Evolutionary conservation across 2,888 invertebrate genomes (phyloP), one percentile per base, ranked within the genome.

Genomic region (Troglohyphantes excavatus): DNA sequence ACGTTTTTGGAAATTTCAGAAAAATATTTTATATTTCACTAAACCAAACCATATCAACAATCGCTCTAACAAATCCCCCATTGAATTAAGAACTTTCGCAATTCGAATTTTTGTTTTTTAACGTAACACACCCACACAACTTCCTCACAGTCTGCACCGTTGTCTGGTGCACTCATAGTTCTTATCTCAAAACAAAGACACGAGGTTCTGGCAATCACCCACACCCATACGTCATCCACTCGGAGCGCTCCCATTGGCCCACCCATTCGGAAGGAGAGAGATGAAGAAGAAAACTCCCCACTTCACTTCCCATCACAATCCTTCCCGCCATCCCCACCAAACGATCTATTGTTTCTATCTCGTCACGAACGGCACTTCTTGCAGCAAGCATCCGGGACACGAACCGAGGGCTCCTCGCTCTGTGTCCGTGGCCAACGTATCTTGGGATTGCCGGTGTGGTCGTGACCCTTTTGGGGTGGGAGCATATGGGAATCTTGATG

Each of bases 291-390:
- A 53, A 53, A 23, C 29, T 59, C 53, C 17, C 75, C 75, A 75
- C 59, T 61, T 75, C 53, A 53, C 53, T 29, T 61, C n/a, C n/a
- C n/a, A n/a, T n/a, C n/a, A n/a, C 75, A 19, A 61, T 61, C 61
- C 75, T 61, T 65, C 27, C 53, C 29, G 29, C 75, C 61, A 23
- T 33, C 59, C 46, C 46, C 43, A 26, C 72, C n/a, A 72, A 46
- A 53, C 53, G 7, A 29, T 61, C 75, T 19, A 75, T 75, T 75
- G 75, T 75, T 27, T 75, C 59, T 59, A 75, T 75, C 75, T 75
- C 61, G 75, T 75, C 75, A 75, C 75, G 75, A 61, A 73, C 26
- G 26, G 46, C 72, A 39, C 53, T 26, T n/a, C 17, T 46, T 73
- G 26, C 26, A 21, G 72, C 46, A 26, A 3, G 75, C 33, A 61